Evolutionary conservation across 2,888 invertebrate genomes (phyloP), one percentile per base, ranked within the genome.

Genomic region (Coleophora deauratella): DNA sequence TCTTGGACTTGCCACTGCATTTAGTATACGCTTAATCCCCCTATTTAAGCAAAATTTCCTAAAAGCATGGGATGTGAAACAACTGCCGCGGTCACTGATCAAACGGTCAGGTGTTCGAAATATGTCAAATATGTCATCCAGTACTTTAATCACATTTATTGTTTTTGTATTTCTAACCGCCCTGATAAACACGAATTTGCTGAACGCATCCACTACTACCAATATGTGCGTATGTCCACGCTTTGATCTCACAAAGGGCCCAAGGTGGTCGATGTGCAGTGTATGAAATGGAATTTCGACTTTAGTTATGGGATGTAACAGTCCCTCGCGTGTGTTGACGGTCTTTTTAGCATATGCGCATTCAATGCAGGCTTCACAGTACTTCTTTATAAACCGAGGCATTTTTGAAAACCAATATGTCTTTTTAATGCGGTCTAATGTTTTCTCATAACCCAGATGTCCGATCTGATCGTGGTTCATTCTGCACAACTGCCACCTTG

Each of bases 341-440:
- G 14, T 34, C n/a, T 34, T 34, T 13, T 34, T 34, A 7, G 34
- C 13, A 10, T 13, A 34, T 13, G 12, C 13, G 14, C 34, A 41
- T 4, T 60, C 50, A 1, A 74, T 51, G 43, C 74, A 77, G 11
- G 66, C 59, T 1, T 41, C 43, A 9, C 76, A 64, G 42, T 77
- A 70, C 33, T 54, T n/a, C n/a, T n/a, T n/a, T n/a, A n/a, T n/a
- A n/a, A n/a, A n/a, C n/a, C n/a, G n/a, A n/a, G n/a, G n/a, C 70
- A 74, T 71, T 7, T 56, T 50, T 1, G 63, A 58, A 37, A 78
- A 77, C 70, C 72, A 78, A 51, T 74, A 80, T 15, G 54, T 49
- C 40, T 59, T 46, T 28, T 46, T 49, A 3, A 73, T 41, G 27
- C 54, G 47, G 10, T 57, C 45, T 3, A 72, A 14, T 2, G 64